These are phyloP conservation scores for Campoletis raptor DNA, from an alignment of 2,888 invertebrate species.

Conservation along the genomic window DNA sequence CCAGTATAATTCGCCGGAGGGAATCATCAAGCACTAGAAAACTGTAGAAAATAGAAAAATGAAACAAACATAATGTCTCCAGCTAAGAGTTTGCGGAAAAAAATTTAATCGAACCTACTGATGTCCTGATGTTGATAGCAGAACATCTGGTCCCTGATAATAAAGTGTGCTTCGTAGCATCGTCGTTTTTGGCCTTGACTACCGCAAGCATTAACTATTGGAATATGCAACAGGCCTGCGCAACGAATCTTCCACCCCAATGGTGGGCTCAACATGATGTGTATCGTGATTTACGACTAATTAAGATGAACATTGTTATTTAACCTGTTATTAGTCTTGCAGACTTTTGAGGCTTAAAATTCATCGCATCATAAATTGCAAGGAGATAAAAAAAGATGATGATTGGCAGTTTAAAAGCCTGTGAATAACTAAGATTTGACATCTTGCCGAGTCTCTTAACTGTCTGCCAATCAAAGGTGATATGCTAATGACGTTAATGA, in stretches of 20 bases:
- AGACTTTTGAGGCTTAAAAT: constrained; percentile 75
- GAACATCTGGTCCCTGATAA: neutral
- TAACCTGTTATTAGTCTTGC: constrained; percentile 80
- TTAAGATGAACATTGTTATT: constrained; percentile 82
- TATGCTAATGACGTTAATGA: neutral
- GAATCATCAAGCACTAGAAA: neutral
- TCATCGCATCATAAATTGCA: constrained; percentile 77
- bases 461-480: neutral
- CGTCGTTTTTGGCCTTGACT: constrained; percentile 1
- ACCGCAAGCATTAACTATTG: constrained; percentile 3
- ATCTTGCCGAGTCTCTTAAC: neutral
- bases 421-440: constrained; percentile 12
- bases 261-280: constrained; percentile 10
- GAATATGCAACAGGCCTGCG: constrained; percentile 21
- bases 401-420: constrained; percentile 26
- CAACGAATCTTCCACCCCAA: constrained; percentile 22
- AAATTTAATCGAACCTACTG: neutral
- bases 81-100: neutral
- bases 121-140: neutral
- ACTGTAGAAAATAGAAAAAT: neutral
- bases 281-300: constrained; percentile 81
- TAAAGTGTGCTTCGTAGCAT: neutral
- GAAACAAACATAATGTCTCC: neutral
- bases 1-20: neutral
- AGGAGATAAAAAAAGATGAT: constrained; percentile 1